A percentile compares a stretch with the other conserved stretches of the same genome.
Evolutionary conservation across 2,113 vertebrate species (phyloP).

Genomic region (Piaya cayana): DNA sequence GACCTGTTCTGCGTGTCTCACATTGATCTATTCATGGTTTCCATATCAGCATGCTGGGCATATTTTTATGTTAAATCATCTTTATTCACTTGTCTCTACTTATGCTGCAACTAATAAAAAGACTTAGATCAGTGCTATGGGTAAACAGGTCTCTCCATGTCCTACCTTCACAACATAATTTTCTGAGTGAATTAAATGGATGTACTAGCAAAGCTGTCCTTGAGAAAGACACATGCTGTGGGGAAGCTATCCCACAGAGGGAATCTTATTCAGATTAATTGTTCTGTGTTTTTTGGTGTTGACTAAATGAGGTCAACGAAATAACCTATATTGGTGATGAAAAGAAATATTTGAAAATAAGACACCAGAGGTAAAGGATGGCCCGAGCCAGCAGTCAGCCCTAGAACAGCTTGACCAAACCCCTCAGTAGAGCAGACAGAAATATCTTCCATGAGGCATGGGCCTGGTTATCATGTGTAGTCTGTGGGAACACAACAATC

Average conservation of each 20-base stretch:
- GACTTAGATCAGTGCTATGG: not conserved
- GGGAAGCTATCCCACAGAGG: constrained; percentile 7
- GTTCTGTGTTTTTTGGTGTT: constrained; percentile 8
- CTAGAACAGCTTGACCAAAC: not conserved
- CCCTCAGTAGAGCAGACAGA: rapidly evolving
- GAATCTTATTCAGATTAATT: not conserved
- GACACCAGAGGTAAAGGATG: not conserved
- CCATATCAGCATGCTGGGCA: constrained; percentile 49
- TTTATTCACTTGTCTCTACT: constrained; percentile 28
- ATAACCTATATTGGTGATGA: not conserved
- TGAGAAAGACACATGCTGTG: constrained; percentile 35
- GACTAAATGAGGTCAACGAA: not conserved
- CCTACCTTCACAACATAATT: constrained; percentile 25
- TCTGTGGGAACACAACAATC: not conserved
- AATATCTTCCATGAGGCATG: rapidly evolving
- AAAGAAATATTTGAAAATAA: not conserved
- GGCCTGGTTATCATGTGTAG: rapidly evolving
- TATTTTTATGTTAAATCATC: constrained; percentile 55
- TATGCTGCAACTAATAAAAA: constrained; percentile 41
- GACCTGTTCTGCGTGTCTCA: constrained; percentile 22
- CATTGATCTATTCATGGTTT: constrained; percentile 41
- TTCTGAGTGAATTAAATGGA: constrained; percentile 55
- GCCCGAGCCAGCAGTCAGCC: not conserved
- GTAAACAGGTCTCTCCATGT: constrained; percentile 25
- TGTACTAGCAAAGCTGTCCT: constrained; percentile 28